Base-by-base conservation (phyloP, 2,888 invertebrate genomes). In the Conus canariensis region DNA sequence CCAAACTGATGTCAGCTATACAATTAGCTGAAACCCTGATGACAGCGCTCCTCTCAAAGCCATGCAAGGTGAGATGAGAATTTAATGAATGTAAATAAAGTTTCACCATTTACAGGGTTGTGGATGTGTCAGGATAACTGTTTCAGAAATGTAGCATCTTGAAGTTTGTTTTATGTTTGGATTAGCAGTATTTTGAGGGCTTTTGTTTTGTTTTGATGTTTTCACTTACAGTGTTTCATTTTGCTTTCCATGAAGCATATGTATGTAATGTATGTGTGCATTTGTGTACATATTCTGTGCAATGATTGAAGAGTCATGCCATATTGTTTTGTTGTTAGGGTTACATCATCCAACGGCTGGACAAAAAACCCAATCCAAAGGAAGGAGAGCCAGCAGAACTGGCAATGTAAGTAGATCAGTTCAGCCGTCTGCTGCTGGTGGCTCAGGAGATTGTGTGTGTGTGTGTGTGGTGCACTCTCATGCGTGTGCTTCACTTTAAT, bases 261-360 rank as follows among this genome's bases (percentile, higher is more conserved):
- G 80, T 30, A 30, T 80, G 30, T 9, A 30, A 1, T 30, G 80
- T 12, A 19, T 80, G 80, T 80, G 80, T 45, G 45, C 4, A 4
- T 45, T 45, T 45, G 45, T 45, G 45, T 45, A 45, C 4, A 45
- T 45, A 45, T 45, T 45, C 45, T 45, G 45, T 3, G 45, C 45
- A 45, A 45, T 45, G 45, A 4, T 45, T 45, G 45, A 45, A 45
- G 45, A 45, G 45, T 45, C 45, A 4, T 45, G 45, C 45, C 45
- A 45, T 45, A 45, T 14, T 80, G 25, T 82, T 56, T 45, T 8
- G 16, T 19, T 82, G 82, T 7, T 92, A 94, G 97, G 98, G 99
- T 25, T 99, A 97, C 95, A 98, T 99, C 92, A 97, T 98, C 64
- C 98, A 99, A 95, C 98, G 98, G 96, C 97, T 97, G 94, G 98